Percentiles rank a stretch among this genome's conserved stretches.
phyloP scores from a whole-genome alignment of 2,888 invertebrate species.

The Bedellia somnulentella region DNA sequence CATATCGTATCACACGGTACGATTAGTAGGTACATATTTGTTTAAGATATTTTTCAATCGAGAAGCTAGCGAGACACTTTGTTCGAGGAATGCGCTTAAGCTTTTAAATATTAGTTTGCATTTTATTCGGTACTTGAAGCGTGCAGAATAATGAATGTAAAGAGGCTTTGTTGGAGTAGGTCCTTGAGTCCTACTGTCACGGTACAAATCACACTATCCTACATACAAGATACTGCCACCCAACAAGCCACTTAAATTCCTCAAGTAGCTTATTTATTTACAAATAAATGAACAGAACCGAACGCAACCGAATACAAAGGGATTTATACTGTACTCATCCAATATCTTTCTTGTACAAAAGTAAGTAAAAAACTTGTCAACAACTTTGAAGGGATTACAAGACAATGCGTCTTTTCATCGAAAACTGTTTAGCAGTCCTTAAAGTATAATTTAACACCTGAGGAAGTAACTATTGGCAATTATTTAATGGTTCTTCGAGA shows the following conservation, averaged over 20 bases:
- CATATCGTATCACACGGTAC: slow-evolving; percentile 46
- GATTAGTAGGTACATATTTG: no score
- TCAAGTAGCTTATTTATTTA: slow-evolving; percentile 9
- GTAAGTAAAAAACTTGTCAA: slow-evolving; percentile 13
- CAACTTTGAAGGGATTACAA: slow-evolving; percentile 14
- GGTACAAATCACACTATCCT: no score
- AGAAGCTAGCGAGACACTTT: no score
- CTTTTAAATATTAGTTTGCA: no score
- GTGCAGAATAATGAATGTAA: no score
- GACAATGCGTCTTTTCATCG: slow-evolving; percentile 15
- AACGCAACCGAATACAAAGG: slow-evolving; percentile 17
- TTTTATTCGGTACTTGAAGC: no score
- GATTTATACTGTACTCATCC: slow-evolving; percentile 10
- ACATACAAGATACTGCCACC: slow-evolving; percentile 9
- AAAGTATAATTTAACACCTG: slow-evolving; percentile 14
- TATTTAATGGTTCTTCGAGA: no score
- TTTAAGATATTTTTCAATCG: no score
- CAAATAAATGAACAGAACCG: slow-evolving; percentile 22
- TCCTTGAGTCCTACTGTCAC: no score
- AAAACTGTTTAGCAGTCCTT: slow-evolving; percentile 12
- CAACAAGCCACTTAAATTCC: slow-evolving; percentile 7
- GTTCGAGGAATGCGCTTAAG: no score
- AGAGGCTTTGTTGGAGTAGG: no score
- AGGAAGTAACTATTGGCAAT: slow-evolving; percentile 20
- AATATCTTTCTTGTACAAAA: slow-evolving; percentile 2